Conservation (phyloP, 37 sponge, comb jelly and placozoan genomes). For the Hormiphora californensis region DNA sequence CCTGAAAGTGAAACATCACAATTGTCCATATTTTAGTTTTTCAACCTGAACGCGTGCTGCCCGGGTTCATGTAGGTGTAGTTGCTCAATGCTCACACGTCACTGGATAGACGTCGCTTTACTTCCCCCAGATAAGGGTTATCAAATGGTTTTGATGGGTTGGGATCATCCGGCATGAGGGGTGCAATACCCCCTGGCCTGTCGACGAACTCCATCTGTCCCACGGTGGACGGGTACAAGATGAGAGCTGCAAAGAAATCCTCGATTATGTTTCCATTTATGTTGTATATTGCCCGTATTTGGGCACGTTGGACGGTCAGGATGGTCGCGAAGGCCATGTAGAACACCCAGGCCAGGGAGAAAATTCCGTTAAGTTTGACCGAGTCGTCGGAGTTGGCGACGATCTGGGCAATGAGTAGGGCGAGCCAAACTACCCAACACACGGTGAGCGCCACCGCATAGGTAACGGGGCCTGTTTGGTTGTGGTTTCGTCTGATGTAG, state of each 20-base stretch:
- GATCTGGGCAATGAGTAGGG: neutral
- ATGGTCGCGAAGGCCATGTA: conserved; percentile 8
- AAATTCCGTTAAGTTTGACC: neutral
- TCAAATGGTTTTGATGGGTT: no score
- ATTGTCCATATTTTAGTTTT: no score
- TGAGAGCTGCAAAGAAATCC: conserved; percentile 41
- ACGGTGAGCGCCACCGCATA: neutral
- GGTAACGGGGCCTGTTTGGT: neutral
- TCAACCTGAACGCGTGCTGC: no score
- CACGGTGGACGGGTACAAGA: conserved; percentile 5
- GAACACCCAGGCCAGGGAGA: conserved; percentile 39
- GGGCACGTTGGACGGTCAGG: neutral
- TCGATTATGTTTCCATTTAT: conserved; percentile 19
- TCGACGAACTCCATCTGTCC: conserved; percentile 3
- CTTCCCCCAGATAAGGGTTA: no score
- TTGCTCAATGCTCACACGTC: no score
- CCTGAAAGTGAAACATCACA: no score
- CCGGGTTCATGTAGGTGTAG: no score
- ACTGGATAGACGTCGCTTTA: no score
- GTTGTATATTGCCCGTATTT: neutral
- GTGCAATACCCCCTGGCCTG: neutral
- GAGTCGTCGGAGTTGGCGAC: neutral
- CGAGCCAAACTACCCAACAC: neutral
- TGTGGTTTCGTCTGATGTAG: neutral
- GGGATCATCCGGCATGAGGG: conserved; percentile 18